These are phyloP conservation scores for Melipona quadrifasciata DNA, from an alignment of 1,140 invertebrate species.

Conservation along the genomic window DNA sequence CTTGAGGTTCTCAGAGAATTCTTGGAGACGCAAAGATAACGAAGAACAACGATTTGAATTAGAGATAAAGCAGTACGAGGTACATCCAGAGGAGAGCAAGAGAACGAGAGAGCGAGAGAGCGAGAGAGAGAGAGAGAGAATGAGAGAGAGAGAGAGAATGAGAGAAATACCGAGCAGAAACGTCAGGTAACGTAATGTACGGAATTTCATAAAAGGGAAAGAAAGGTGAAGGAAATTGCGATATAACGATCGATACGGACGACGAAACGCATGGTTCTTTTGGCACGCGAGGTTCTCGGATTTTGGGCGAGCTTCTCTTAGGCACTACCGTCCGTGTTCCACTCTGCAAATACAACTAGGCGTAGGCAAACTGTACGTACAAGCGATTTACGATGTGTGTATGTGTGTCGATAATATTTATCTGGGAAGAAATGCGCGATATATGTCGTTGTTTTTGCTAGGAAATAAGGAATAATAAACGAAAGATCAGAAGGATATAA, in stretches of 20 bases:
- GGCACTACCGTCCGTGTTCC: slow-evolving; percentile 65
- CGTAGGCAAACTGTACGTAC: slow-evolving; percentile 30
- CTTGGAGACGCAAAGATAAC: background rate
- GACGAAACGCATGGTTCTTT: slow-evolving; percentile 14
- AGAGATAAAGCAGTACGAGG: background rate
- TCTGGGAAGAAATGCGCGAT: background rate
- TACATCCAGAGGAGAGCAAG: background rate
- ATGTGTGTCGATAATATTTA: slow-evolving; percentile 3
- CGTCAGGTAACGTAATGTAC: background rate
- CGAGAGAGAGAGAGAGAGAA: background rate
- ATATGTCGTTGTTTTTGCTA: slow-evolving; percentile 8
- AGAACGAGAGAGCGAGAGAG: background rate
- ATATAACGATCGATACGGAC: background rate
- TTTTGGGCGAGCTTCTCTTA: slow-evolving; percentile 57
- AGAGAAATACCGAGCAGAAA: background rate
- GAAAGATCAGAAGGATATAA: background rate
- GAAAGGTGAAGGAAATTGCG: background rate
- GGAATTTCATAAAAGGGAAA: background rate
- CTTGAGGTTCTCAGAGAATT: background rate
- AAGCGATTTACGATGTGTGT: slow-evolving; percentile 34
- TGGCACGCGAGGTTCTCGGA: slow-evolving; percentile 39
- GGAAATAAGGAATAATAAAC: background rate
- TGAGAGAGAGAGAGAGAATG: background rate
- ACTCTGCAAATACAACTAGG: slow-evolving; percentile 34
- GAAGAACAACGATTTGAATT: slow-evolving; percentile 12